Percentiles rank a stretch among this genome's conserved stretches.
Evolutionary conservation across 2,113 vertebrate genomes (phyloP).

Genomic region (Rhipidura dahli): DNA sequence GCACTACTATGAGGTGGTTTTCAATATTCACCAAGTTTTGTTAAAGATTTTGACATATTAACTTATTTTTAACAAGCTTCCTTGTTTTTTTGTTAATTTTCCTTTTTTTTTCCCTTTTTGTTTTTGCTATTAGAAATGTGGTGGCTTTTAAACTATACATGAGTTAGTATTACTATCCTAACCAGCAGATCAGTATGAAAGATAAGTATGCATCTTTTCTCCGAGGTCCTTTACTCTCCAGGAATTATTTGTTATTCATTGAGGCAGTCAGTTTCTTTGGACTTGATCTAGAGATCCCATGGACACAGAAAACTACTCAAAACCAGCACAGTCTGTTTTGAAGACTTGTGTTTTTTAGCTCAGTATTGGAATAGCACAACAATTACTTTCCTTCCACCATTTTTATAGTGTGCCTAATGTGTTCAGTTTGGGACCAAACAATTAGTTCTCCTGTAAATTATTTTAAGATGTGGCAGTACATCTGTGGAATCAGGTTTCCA

Average conservation of each 20-base stretch:
- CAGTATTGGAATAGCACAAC: neutral
- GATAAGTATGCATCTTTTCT: fast-evolving
- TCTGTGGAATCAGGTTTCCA: neutral
- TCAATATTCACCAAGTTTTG: neutral
- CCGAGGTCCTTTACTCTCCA: neutral
- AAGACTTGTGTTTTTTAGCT: neutral
- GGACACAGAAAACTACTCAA: neutral
- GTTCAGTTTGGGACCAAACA: neutral
- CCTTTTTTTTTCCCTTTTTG: fast-evolving
- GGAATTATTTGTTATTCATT: neutral
- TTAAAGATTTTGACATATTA: neutral
- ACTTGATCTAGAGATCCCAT: neutral
- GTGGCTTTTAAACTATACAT: neutral
- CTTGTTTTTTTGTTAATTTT: neutral
- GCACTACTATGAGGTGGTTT: neutral
- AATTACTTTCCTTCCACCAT: neutral
- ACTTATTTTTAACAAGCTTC: neutral
- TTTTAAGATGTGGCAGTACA: neutral
- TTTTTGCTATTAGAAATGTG: neutral
- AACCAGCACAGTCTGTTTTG: fast-evolving
- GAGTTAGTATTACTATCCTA: neutral
- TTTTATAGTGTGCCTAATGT: neutral
- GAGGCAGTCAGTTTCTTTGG: neutral
- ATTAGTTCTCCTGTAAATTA: neutral
- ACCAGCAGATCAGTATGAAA: neutral